Base-by-base conservation (phyloP, 2,888 invertebrate species). In the Drosophila engyochracea region DNA sequence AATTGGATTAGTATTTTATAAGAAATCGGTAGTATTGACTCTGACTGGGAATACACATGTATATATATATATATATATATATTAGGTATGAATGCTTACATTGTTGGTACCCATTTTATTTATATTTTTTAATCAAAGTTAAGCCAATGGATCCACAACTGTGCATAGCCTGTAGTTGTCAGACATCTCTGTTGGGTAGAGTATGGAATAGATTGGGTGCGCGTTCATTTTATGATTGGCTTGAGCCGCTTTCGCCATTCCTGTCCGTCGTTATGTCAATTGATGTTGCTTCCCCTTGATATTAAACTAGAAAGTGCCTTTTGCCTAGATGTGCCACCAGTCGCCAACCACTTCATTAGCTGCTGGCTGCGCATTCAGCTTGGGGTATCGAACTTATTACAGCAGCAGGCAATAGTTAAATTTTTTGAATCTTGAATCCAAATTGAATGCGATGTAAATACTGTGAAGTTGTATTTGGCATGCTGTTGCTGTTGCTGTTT, bases 301-400 rank as follows among this genome's bases (percentile, higher is more conserved):
- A 49, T 62, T 53, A 39, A 16, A 5, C 39, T 33, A 30, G 54
- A 37, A 25, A 1, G 28, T 52, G 37, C 7, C 33, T 7, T 16
- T 41, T 49, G 14, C 59, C 54, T n/a, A 7, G 47, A 47, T 19
- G 39, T 60, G 55, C 22, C 54, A 19, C n/a, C 30, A 39, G 39
- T 19, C 37, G 57, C 41, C 47, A 52, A 52, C 52, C 64, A 70
- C 76, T 66, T 76, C 67, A 79, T 79, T 77, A 76, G 69, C 44
- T 41, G 44, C 30, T 4, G 31, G 44, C 33, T 4, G 31, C 37
- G 63, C 39, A 30, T 19, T n/a, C 31, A 33, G 33, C 37, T 25
- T 25, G 16, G 1, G 37, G 19, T 58, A 30, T 65, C 14, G 37
- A 39, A 31, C 49, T 65, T 59, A 39, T 31, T 49, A 47, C 31